Conservation (phyloP, 1,140 invertebrate genomes). For the Micrasema longulum region DNA sequence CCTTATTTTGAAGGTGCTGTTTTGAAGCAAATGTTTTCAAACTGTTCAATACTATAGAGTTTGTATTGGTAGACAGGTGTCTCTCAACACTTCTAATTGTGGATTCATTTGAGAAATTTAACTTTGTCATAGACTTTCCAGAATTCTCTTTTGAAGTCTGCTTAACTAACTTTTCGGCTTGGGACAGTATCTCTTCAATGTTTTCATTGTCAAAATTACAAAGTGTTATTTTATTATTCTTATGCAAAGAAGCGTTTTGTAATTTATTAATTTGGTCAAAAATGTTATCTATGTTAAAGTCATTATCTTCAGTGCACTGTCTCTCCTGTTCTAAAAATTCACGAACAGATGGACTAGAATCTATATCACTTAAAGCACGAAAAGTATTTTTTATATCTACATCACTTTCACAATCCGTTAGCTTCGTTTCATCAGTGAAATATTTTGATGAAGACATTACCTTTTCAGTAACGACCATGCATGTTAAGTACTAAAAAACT, state of each 20-base stretch:
- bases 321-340: slow-evolving; percentile 45
- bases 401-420: slow-evolving; percentile 8
- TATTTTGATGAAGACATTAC: slow-evolving; percentile 27
- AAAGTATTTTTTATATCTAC: slow-evolving; percentile 1
- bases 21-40: slow-evolving; percentile 10
- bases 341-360: slow-evolving; percentile 39
- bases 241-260: slow-evolving; percentile 7
- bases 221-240: too few relatives aligned
- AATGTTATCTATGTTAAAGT: slow-evolving; percentile 44
- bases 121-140: slow-evolving; percentile 7
- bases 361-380: slow-evolving; percentile 23
- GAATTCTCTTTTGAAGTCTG: slow-evolving; percentile 20
- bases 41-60: neutral
- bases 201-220: slow-evolving; percentile 19
- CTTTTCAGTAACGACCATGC: neutral
- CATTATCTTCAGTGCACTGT: slow-evolving; percentile 19
- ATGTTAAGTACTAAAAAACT: too few relatives aligned
- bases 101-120: neutral
- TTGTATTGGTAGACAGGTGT: slow-evolving; percentile 2
- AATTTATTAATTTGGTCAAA: slow-evolving; percentile 44
- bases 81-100: slow-evolving; percentile 5
- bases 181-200: slow-evolving; percentile 47
- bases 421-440: slow-evolving; percentile 2
- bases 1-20: neutral
- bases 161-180: slow-evolving; percentile 44